These are phyloP conservation scores for Fistularia commersonii DNA, from an alignment of 2,797 vertebrate species.

Conservation along the genomic window DNA sequence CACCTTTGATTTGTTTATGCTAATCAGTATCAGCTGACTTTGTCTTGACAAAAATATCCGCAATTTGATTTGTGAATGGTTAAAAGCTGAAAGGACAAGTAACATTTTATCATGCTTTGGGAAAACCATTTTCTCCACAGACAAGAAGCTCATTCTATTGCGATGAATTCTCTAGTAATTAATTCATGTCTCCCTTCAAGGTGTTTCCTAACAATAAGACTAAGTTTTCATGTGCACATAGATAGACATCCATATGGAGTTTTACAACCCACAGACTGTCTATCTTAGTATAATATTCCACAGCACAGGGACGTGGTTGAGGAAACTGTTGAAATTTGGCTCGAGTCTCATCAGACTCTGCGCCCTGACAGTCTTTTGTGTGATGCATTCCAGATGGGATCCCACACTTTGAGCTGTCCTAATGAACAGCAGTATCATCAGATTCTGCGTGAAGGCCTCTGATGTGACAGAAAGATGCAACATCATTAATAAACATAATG, in stretches of 20 bases:
- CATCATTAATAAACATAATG: conserved; percentile 76
- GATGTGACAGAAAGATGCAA: conserved; percentile 58
- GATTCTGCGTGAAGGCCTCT: conserved; percentile 57
- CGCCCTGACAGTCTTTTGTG: conserved; percentile 50
- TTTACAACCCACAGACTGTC: conserved; percentile 54
- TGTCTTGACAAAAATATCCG: conserved; percentile 18
- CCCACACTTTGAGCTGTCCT: conserved; percentile 64
- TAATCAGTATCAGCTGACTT: conserved; percentile 60
- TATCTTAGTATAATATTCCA: conserved; percentile 44
- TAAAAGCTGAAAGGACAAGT: conserved; percentile 43
- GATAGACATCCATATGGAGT: conserved; percentile 38
- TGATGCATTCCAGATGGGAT: conserved; percentile 74
- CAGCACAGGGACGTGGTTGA: conserved; percentile 43
- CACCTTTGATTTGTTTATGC: conserved; percentile 62
- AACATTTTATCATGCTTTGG: conserved; percentile 39
- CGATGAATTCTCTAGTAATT: conserved; percentile 46
- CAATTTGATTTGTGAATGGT: conserved; percentile 45
- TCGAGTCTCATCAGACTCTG: conserved; percentile 47
- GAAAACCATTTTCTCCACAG: conserved; percentile 33
- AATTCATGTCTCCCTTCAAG: conserved; percentile 51
- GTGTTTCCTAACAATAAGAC: conserved; percentile 55
- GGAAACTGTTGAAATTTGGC: conserved; percentile 59
- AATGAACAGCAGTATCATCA: conserved; percentile 60
- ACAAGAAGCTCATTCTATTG: conserved; percentile 41
- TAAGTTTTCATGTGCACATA: conserved; percentile 43